These are phyloP conservation scores for Neopelma chrysocephalum DNA, from an alignment of 2,797 vertebrate genomes.

Conservation along the genomic window DNA sequence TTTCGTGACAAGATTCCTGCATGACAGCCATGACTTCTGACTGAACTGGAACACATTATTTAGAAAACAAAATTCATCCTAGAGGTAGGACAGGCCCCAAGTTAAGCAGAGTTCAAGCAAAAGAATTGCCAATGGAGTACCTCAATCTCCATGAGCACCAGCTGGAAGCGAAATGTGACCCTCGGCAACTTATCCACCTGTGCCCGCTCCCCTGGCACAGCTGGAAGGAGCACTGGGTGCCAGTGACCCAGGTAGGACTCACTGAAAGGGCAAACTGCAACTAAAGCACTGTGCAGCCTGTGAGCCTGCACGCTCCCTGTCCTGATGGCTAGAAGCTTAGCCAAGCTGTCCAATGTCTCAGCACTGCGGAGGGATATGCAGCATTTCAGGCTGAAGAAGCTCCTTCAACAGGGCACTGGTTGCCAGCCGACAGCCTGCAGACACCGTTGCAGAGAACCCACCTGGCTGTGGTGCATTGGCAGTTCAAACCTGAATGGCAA, in stretches of 20 bases:
- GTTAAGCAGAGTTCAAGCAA: neutral
- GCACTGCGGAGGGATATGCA: neutral
- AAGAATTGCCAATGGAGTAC: neutral
- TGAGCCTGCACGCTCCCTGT: neutral
- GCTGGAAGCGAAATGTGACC: neutral
- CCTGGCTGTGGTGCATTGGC: neutral
- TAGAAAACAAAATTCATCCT: neutral
- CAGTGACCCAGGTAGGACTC: neutral
- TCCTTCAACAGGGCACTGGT: neutral
- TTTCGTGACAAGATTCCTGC: neutral
- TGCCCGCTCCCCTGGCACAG: neutral
- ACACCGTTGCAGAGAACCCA: accelerated
- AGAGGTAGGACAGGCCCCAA: neutral
- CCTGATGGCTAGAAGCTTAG: neutral
- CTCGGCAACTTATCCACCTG: neutral
- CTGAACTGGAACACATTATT: neutral
- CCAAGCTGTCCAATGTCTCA: neutral
- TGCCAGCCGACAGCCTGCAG: neutral
- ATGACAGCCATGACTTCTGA: neutral
- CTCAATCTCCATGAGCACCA: neutral
- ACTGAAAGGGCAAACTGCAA: neutral
- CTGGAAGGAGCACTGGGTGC: accelerated
- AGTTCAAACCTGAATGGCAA: neutral
- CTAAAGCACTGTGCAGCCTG: accelerated
- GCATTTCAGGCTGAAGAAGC: neutral